Evolutionary conservation across 2,888 invertebrate genomes (phyloP).

Genomic region (Leptothorax acervorum): DNA sequence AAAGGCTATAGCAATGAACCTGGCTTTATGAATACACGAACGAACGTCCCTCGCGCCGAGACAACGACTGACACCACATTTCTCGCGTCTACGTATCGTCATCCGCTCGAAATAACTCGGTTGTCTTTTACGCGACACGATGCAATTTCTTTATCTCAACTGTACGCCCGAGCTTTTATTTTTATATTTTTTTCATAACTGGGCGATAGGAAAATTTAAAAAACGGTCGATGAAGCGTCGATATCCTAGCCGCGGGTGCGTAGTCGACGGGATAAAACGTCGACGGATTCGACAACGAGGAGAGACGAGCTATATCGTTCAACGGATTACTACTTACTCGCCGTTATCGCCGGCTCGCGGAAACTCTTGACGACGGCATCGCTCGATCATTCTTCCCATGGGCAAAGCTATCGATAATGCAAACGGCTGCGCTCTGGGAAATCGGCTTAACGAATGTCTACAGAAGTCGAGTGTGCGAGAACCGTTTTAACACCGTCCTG

Average conservation of each 20-base stretch:
- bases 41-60: slow-evolving; percentile 55
- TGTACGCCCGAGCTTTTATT: slow-evolving; percentile 44
- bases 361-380: slow-evolving; percentile 55
- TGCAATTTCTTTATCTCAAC: slow-evolving; percentile 62
- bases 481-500: slow-evolving; percentile 47
- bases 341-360: slow-evolving; percentile 56
- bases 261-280: slow-evolving; percentile 20
- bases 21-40: slow-evolving; percentile 74
- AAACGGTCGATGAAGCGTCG: slow-evolving; percentile 42
- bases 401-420: slow-evolving; percentile 69
- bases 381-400: slow-evolving; percentile 65
- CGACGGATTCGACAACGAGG: slow-evolving; percentile 28
- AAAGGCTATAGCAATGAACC: slow-evolving; percentile 74
- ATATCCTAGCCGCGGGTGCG: slow-evolving; percentile 24
- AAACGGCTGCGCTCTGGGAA: slow-evolving; percentile 67
- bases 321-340: slow-evolving; percentile 62
- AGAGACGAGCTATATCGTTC: slow-evolving; percentile 53
- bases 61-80: slow-evolving; percentile 62
- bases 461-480: slow-evolving; percentile 54
- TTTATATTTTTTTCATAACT: slow-evolving; percentile 52
- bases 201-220: not conserved
- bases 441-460: slow-evolving; percentile 71
- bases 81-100: slow-evolving; percentile 66
- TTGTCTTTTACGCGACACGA: slow-evolving; percentile 63
- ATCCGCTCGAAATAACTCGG: slow-evolving; percentile 62